These are phyloP conservation scores for Aldrovandia affinis DNA, from an alignment of 2,797 vertebrate genomes.

Conservation along the genomic window DNA sequence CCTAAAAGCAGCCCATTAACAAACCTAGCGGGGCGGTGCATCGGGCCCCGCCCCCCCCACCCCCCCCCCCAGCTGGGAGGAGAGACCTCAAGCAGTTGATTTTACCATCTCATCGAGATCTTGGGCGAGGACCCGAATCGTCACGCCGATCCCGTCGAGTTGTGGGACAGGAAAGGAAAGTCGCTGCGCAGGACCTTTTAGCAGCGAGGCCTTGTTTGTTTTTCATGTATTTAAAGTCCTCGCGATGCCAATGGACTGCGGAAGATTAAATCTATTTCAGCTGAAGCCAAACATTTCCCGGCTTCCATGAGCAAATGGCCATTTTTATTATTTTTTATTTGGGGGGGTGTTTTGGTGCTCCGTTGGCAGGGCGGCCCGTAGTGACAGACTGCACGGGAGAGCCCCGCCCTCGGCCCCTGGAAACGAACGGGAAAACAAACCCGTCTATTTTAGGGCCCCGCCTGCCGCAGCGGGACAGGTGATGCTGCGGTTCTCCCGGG, in stretches of 20 bases:
- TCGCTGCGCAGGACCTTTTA: neutral
- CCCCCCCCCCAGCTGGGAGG: too few species aligned
- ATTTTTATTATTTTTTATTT: neutral
- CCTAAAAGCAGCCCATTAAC: conserved; percentile 47
- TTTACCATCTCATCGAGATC: conserved; percentile 29
- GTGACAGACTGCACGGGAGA: conserved; percentile 32
- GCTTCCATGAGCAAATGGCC: neutral
- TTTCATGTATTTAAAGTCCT: conserved; percentile 1
- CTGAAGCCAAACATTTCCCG: neutral
- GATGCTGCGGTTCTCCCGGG: conserved; percentile 28
- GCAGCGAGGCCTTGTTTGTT: neutral
- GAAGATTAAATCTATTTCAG: conserved; percentile 2
- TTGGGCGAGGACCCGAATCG: neutral
- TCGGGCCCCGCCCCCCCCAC: conserved; percentile 6
- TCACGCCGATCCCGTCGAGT: neutral
- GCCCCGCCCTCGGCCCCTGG: neutral
- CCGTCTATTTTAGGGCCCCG: conserved; percentile 20
- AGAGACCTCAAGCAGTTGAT: conserved; percentile 25
- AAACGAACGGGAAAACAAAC: conserved; percentile 31
- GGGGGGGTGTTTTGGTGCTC: conserved; percentile 4
- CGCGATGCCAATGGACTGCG: neutral
- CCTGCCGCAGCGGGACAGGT: conserved; percentile 34
- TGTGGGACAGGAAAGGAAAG: neutral
- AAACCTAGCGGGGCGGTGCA: conserved; percentile 31
- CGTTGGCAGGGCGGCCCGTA: conserved; percentile 19